Conservation (phyloP, 2,797 vertebrate genomes). For the Alosa sapidissima region DNA sequence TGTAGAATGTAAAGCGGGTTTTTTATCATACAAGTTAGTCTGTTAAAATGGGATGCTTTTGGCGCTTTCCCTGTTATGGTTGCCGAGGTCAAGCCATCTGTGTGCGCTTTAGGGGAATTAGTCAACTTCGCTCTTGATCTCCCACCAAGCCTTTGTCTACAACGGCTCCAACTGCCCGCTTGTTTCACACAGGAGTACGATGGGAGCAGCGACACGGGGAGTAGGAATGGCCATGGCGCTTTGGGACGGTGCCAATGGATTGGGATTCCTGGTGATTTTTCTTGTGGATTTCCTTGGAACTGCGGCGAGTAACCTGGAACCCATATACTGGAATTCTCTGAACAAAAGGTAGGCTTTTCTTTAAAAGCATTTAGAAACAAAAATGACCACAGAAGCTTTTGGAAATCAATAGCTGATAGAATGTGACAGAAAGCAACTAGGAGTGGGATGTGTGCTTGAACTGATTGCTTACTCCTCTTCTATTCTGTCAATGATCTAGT, state of each 20-base stretch:
- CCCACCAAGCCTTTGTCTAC: slow-evolving; percentile 43
- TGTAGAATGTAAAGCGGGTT: background rate
- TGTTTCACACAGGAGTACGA: slow-evolving; percentile 40
- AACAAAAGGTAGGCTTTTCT: slow-evolving; percentile 72
- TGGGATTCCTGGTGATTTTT: slow-evolving; percentile 52
- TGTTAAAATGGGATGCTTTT: slow-evolving; percentile 24
- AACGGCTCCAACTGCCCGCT: slow-evolving; percentile 36
- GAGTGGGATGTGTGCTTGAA: background rate
- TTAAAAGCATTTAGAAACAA: background rate
- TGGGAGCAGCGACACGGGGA: slow-evolving; percentile 44
- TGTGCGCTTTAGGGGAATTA: slow-evolving; percentile 42
- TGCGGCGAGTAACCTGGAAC: slow-evolving; percentile 75
- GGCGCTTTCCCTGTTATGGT: slow-evolving; percentile 37
- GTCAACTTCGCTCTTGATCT: slow-evolving; percentile 44
- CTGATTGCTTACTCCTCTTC: background rate
- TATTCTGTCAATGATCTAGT: background rate
- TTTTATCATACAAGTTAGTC: slow-evolving; percentile 1
- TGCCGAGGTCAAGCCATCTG: slow-evolving; percentile 38
- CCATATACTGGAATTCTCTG: slow-evolving; percentile 80
- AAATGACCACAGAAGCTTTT: background rate
- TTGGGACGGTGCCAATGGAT: slow-evolving; percentile 43
- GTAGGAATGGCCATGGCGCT: slow-evolving; percentile 42
- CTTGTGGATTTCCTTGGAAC: slow-evolving; percentile 57
- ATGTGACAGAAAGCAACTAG: background rate
- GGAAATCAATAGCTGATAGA: background rate